Evolutionary conservation across 2,888 invertebrate genomes (phyloP), one percentile per base, ranked within the genome.

Genomic region (Camponotus fellah): DNA sequence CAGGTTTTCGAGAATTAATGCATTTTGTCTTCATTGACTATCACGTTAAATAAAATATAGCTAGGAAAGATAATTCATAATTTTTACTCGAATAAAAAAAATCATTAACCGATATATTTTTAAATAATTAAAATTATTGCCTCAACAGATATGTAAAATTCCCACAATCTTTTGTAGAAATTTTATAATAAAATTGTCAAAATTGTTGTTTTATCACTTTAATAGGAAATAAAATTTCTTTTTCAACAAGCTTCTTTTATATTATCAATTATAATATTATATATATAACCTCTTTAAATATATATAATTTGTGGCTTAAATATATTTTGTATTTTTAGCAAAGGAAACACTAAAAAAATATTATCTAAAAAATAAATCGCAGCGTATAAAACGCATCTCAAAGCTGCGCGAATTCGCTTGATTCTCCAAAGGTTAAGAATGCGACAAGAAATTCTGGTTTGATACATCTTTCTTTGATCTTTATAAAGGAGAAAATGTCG

Each of bases 401-500:
- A 65, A 21, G 34, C 21, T 49, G 10, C 6, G 40, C 34, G 53
- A 77, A 66, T 53, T 65, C 37, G 34, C 14, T 37, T 37, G 5
- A 53, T 53, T 76, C 40, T 4, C 12, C 37, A 26, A 37, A 26
- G 40, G 26, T 26, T 46, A 66, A 77, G 37, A 43, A 74, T 53
- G n/a, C 12, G 10, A 34, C 12, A 21, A 60, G 56, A 68, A 56
- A 68, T 68, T 68, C 40, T 32, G 37, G 4, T 32, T 72, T 26
- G 17, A 26, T 21, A 12, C 3, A 34, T 75, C 5, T 26, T 53
- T 17, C 58, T 37, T 53, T 53, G 76, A 32, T 62, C 40, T n/a
- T 77, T 14, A 5, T 10, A 32, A 43, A 58, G 53, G 66, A 53
- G 34, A 46, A 82, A 80, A 82, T 10, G 46, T 75, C 71, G 34